A percentile compares a stretch with the other conserved stretches of the same genome.
Evolutionary conservation across 2,113 vertebrate genomes (phyloP).

Genomic region (Malurus melanocephalus): DNA sequence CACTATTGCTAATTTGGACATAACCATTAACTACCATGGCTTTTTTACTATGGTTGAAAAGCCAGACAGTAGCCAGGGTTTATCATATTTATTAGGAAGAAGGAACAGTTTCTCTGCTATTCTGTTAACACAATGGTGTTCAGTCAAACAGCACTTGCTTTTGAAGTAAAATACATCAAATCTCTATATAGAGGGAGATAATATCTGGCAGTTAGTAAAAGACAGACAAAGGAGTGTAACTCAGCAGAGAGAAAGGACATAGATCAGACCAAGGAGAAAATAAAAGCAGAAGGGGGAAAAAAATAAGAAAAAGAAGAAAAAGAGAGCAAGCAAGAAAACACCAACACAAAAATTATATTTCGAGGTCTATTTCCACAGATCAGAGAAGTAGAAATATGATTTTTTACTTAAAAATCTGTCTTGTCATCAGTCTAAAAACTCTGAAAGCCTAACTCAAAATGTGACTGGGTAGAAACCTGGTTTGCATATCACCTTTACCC

Average conservation of each 20-base stretch:
- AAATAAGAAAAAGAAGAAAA: background rate
- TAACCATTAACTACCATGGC: background rate
- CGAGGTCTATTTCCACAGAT: background rate
- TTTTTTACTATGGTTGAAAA: background rate
- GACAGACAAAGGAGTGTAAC: background rate
- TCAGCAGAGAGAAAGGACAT: background rate
- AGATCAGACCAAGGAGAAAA: background rate
- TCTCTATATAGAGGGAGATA: background rate
- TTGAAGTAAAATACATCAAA: constrained; percentile 1
- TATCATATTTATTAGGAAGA: background rate
- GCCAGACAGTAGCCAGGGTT: background rate
- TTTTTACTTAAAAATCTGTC: background rate
- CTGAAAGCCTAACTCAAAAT: background rate
- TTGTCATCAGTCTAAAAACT: background rate
- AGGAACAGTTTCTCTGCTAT: background rate
- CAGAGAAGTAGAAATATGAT: background rate
- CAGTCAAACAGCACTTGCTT: background rate
- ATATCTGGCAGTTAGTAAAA: background rate
- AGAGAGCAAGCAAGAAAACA: background rate
- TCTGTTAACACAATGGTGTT: background rate
- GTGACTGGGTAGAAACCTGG: background rate
- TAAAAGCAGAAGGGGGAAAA: background rate
- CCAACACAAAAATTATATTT: background rate
- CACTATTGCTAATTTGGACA: background rate
- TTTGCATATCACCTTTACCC: background rate